A percentile compares a stretch with the other conserved stretches of the same genome.
Evolutionary conservation across 1,140 invertebrate species (phyloP).

Genomic region (Elymnias hypermnestra): DNA sequence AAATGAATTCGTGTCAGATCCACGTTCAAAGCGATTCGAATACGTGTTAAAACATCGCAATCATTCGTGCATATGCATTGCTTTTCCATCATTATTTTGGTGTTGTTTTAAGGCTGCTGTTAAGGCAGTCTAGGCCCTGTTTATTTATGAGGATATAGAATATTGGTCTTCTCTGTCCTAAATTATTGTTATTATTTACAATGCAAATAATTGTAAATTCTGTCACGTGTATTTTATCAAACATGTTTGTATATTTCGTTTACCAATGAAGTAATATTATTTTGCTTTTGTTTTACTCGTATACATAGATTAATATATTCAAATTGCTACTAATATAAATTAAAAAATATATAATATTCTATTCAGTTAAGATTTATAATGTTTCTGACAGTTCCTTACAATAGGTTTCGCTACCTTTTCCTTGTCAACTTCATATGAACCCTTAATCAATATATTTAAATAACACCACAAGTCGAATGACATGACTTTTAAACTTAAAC

Average conservation of each 20-base stretch:
- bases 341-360: background rate
- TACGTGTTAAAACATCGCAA: conserved; percentile 10
- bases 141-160: no score
- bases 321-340: no score
- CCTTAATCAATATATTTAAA: background rate
- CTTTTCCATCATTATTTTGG: conserved; percentile 1
- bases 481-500: background rate
- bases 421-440: background rate
- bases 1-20: conserved; percentile 15
- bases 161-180: no score
- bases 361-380: background rate
- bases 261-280: no score
- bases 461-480: background rate
- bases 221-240: no score
- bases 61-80: background rate
- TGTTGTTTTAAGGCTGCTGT: background rate
- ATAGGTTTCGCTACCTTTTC: background rate
- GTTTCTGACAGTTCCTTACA: background rate
- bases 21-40: conserved; percentile 10
- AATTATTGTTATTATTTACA: no score
- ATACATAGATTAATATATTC: no score
- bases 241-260: no score
- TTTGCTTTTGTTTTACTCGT: no score
- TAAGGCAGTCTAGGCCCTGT: no score
- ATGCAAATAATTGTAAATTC: no score